Conservation (phyloP, 2,888 invertebrate genomes). For the Ennomos quercinarius region DNA sequence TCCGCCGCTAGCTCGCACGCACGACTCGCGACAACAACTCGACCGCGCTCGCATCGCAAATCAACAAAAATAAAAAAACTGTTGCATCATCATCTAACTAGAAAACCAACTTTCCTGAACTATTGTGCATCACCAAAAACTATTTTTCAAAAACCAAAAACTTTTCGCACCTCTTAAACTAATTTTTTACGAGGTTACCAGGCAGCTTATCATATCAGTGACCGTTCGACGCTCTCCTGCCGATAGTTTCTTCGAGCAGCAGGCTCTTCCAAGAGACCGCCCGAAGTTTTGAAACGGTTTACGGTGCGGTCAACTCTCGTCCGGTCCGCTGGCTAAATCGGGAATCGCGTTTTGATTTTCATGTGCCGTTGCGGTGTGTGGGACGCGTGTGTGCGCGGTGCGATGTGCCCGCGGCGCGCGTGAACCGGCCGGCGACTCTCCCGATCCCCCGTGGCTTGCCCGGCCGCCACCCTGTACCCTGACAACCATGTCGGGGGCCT, state of each 20-base stretch:
- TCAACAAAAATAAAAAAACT: constrained; percentile 64
- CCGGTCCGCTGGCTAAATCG: constrained; percentile 80
- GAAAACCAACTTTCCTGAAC: constrained; percentile 45
- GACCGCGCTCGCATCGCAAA: constrained; percentile 46
- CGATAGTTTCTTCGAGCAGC: constrained; percentile 38
- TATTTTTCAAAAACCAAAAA: constrained; percentile 35
- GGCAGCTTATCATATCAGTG: constrained; percentile 67
- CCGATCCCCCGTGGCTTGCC: constrained; percentile 91
- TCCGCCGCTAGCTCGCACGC: constrained; percentile 61
- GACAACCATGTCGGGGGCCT: constrained; percentile 90
- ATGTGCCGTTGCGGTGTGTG: constrained; percentile 80
- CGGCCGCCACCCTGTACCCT: constrained; percentile 92
- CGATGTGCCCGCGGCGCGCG: constrained; percentile 84
- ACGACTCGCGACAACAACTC: constrained; percentile 73
- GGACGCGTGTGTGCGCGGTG: constrained; percentile 81
- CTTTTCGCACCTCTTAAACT: constrained; percentile 46
- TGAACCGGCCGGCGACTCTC: constrained; percentile 77
- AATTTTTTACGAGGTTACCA: constrained; percentile 51
- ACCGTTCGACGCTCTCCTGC: constrained; percentile 55
- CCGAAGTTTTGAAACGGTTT: constrained; percentile 54
- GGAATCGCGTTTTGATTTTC: constrained; percentile 83
- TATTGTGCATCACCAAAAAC: constrained; percentile 49
- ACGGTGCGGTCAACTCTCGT: constrained; percentile 66
- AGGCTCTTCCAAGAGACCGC: constrained; percentile 15
- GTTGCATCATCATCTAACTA: constrained; percentile 57